These are phyloP conservation scores for Lamprologus lemairii DNA, from an alignment of 2,113 vertebrate species.

Conservation along the genomic window DNA sequence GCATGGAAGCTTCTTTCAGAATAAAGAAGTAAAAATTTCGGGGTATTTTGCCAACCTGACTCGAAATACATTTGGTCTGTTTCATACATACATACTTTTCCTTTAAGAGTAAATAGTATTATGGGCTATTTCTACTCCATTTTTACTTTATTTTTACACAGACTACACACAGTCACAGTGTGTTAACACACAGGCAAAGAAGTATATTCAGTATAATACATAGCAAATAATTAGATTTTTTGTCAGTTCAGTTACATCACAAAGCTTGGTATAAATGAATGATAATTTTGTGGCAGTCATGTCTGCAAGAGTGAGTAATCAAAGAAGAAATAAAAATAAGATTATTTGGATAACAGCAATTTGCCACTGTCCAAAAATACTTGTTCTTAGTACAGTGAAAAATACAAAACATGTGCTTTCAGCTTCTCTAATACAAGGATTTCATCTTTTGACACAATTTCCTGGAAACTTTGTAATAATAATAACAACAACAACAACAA, in stretches of 20 bases:
- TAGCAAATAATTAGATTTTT: background rate
- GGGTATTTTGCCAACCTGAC: background rate
- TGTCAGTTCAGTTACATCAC: rapidly evolving
- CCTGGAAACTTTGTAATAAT: background rate
- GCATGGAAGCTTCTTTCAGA: background rate
- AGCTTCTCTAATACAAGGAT: background rate
- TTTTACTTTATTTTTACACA: background rate
- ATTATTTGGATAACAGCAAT: background rate
- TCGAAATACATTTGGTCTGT: background rate
- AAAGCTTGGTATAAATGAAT: background rate
- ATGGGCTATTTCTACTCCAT: background rate
- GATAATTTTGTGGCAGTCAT: background rate
- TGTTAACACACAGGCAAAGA: background rate
- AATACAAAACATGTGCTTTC: background rate
- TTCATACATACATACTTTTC: background rate
- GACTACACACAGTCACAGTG: background rate
- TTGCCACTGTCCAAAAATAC: background rate
- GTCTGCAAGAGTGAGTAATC: background rate
- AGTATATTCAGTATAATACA: background rate
- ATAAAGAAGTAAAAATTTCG: background rate
- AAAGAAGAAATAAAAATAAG: background rate
- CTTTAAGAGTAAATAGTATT: background rate
- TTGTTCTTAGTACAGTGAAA: background rate
- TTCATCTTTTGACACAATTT: background rate
- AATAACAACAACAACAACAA: rapidly evolving